A percentile compares a stretch with the other conserved stretches of the same genome.
These are phyloP conservation scores for Entomyzon cyanotis DNA, from an alignment of 2,113 vertebrate genomes.

Conservation along the genomic window DNA sequence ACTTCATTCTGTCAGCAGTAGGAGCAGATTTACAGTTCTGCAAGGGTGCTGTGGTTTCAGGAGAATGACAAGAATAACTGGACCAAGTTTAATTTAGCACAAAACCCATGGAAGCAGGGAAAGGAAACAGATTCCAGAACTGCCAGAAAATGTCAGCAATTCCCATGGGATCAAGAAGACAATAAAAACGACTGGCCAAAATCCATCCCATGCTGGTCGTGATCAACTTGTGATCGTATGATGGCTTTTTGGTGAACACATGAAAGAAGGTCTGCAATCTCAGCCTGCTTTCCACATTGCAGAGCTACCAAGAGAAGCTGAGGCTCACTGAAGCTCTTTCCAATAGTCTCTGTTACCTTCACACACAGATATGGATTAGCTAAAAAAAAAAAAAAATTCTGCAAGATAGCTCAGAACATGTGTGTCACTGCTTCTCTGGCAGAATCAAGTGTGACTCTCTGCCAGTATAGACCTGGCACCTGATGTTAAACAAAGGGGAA, in stretches of 20 bases:
- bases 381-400: neutral
- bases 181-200: neutral
- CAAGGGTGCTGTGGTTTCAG: neutral
- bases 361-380: neutral
- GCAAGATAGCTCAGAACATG: neutral
- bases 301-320: neutral
- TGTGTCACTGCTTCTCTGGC: neutral
- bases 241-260: neutral
- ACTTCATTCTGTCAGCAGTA: conserved; percentile 2
- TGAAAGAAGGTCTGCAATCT: neutral
- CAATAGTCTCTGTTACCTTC: neutral
- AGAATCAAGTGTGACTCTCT: neutral
- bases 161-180: neutral
- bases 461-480: neutral
- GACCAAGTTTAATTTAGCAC: neutral
- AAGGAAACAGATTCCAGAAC: neutral
- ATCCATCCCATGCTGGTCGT: neutral
- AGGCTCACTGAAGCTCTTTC: neutral
- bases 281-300: neutral
- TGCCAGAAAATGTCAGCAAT: neutral
- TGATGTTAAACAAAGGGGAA: neutral
- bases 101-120: neutral
- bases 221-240: neutral
- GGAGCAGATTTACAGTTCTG: neutral
- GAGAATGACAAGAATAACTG: neutral